A percentile compares a stretch with the other conserved stretches of the same genome.
Conservation (phyloP, 2,888 invertebrate genomes). For the Gymnocheta viridis region DNA sequence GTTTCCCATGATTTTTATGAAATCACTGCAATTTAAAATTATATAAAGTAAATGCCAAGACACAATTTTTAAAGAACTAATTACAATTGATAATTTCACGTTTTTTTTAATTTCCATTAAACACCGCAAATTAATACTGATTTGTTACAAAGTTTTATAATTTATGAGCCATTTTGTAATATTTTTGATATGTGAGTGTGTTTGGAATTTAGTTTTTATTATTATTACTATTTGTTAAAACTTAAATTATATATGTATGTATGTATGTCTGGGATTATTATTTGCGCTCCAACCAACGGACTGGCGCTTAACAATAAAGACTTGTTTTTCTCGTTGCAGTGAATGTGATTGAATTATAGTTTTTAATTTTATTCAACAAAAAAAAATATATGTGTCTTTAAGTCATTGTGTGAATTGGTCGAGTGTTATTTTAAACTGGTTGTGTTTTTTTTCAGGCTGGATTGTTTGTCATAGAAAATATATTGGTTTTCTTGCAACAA, state of each 20-base stretch:
- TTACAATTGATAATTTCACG: background rate
- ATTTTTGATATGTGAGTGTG: constrained; percentile 23
- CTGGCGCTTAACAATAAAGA: constrained; percentile 29
- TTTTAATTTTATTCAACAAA: background rate
- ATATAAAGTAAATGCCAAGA: background rate
- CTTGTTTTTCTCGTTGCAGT: constrained; percentile 50
- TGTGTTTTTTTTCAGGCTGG: background rate
- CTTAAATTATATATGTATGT: too few species aligned
- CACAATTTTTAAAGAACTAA: constrained; percentile 32
- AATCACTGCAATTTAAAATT: background rate
- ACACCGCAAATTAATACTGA: background rate
- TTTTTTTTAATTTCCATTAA: constrained; percentile 14
- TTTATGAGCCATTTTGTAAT: constrained; percentile 15
- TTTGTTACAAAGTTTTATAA: constrained; percentile 12
- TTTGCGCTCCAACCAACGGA: background rate
- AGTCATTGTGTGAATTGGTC: constrained; percentile 63
- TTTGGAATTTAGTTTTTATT: constrained; percentile 8
- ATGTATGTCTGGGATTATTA: constrained; percentile 43
- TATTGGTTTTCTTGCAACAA: background rate
- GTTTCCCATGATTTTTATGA: constrained; percentile 21
- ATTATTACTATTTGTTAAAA: constrained; percentile 29
- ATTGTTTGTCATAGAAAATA: constrained; percentile 17
- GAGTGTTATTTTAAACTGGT: constrained; percentile 37
- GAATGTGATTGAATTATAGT: constrained; percentile 11
- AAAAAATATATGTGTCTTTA: constrained; percentile 57